Base-by-base conservation (phyloP, 2,113 vertebrate species). In the Seriola rivoliana region DNA sequence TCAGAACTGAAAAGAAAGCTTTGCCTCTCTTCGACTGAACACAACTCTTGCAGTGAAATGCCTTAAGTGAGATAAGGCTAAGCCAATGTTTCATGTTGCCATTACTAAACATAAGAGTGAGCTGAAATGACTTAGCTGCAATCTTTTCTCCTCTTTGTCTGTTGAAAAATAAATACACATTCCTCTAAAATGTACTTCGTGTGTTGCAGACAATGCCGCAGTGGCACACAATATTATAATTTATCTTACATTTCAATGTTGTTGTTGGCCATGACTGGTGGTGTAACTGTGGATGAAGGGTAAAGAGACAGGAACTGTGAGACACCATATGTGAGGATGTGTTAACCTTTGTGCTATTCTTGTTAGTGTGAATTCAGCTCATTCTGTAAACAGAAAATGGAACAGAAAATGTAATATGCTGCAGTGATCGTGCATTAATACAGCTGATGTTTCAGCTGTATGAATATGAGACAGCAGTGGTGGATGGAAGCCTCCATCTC, bases 41-140 rank as follows among this genome's bases (percentile, higher is more conserved):
- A 84, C 71, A 74, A 68, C 82, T 81, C 59, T 8, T 5, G 17
- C 55, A 23, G 68, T 77, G 74, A 80, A 83, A 86, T 76, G 70
- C 55, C 68, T 74, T 80, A 58, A 83, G 69, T 87, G 74, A 87
- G 82, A 88, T 84, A 86, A 77, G 71, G 29, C 57, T 84, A 81
- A 77, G 71, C 74, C 80, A 34, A 62, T 82, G 44, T 83, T 75
- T 84, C 42, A 76, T 58, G 80, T 78, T 55, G 36, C 82, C 48
- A 68, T 83, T 60, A 80, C 85, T 66, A 67, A 78, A 86, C 54
- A 84, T 32, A 59, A 23, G 11, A 82, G 78, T 44, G 40, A 58
- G 17, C 63, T 69, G 69, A 74, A 89, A 84, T 84, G 34, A 72
- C 42, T 77, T 48, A 48, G 34, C 50, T 58, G 55, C 57, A 19